Evolutionary conservation across 1,140 invertebrate species (phyloP).

Genomic region (Pissodes strobi): DNA sequence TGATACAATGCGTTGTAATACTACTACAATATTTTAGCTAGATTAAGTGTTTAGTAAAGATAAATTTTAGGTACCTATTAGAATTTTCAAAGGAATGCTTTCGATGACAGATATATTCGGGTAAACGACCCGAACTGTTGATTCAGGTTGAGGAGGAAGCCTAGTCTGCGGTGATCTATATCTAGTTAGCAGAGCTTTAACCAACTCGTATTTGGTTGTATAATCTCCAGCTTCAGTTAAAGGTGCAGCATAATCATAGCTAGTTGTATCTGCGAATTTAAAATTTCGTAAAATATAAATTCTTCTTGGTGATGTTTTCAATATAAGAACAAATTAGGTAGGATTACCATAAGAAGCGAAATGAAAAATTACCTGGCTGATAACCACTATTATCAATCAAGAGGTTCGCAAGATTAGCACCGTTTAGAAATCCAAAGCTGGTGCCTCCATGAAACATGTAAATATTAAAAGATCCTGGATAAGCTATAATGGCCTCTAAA

Average conservation of each 20-base stretch:
- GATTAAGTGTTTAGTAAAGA: too few species aligned
- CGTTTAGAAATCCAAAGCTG: slow-evolving; percentile 70
- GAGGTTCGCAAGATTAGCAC: slow-evolving; percentile 52
- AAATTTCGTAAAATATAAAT: slow-evolving; percentile 58
- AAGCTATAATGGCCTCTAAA: slow-evolving; percentile 41
- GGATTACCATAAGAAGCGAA: slow-evolving; percentile 65
- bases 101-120: slow-evolving; percentile 32
- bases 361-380: slow-evolving; percentile 42
- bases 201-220: slow-evolving; percentile 55
- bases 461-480: slow-evolving; percentile 64
- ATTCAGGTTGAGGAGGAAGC: slow-evolving; percentile 49
- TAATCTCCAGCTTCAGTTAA: slow-evolving; percentile 60
- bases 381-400: slow-evolving; percentile 41
- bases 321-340: slow-evolving; percentile 44
- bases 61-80: too few species aligned
- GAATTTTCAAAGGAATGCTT: slow-evolving; percentile 53
- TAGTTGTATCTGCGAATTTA: slow-evolving; percentile 60
- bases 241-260: slow-evolving; percentile 63
- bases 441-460: slow-evolving; percentile 77
- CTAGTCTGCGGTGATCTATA: slow-evolving; percentile 54
- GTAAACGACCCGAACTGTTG: slow-evolving; percentile 49
- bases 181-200: slow-evolving; percentile 53
- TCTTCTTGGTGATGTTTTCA: slow-evolving; percentile 35
- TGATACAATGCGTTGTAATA: too few species aligned
- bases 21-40: too few species aligned